Conservation (phyloP, 2,113 vertebrate genomes). For the Tragulus kanchil region DNA sequence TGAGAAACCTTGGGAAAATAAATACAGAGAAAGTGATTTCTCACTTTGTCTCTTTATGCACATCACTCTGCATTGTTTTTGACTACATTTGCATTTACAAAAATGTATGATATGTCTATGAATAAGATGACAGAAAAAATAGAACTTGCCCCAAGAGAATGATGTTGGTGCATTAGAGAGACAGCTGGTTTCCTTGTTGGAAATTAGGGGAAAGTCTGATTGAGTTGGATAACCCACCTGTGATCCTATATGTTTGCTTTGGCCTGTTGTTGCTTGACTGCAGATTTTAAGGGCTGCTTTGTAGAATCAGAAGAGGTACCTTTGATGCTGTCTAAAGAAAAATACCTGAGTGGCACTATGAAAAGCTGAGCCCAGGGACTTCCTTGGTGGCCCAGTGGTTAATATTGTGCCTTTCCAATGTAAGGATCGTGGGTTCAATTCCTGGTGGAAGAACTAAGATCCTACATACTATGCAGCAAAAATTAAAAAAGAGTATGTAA, state of each 20-base stretch:
- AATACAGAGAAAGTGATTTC: conserved; percentile 58
- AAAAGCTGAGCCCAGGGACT: not conserved
- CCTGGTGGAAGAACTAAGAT: not conserved
- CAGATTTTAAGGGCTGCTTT: not conserved
- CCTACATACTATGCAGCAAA: not conserved
- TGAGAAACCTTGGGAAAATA: conserved; percentile 66
- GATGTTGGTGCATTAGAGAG: conserved; percentile 35
- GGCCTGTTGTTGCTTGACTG: not conserved
- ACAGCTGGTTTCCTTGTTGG: conserved; percentile 63
- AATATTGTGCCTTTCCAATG: not conserved
- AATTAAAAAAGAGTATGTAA: not conserved
- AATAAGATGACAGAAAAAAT: conserved; percentile 42
- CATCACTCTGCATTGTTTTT: not conserved
- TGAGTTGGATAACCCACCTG: conserved; percentile 57
- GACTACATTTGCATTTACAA: conserved; percentile 7
- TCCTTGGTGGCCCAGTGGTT: not conserved
- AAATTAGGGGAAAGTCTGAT: conserved; percentile 24
- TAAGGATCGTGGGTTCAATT: not conserved
- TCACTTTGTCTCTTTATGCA: conserved; percentile 42
- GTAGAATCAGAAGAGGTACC: not conserved
- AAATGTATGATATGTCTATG: conserved; percentile 48
- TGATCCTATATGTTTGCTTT: conserved; percentile 1
- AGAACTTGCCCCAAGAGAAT: conserved; percentile 62
- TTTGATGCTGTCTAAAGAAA: not conserved
- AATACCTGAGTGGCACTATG: not conserved